Percentiles rank a stretch among this genome's conserved stretches.
Conservation (phyloP, 2,888 invertebrate genomes). For the Heliothis peltigera region DNA sequence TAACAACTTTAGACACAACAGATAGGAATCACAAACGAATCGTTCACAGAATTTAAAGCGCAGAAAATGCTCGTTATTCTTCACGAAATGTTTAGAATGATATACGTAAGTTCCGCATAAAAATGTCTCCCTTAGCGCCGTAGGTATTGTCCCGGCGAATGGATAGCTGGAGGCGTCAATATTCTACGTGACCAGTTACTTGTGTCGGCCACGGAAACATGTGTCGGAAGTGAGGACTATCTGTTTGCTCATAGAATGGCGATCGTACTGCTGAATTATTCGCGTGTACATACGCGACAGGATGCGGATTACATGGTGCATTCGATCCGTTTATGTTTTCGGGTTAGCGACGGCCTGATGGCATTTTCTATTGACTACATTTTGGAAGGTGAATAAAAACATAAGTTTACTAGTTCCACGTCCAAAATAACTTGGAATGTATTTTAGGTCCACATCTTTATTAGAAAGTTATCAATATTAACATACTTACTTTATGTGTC, state of each 20-base stretch:
- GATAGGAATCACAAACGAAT: slow-evolving; percentile 44
- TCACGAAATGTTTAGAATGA: slow-evolving; percentile 63
- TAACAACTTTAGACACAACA: slow-evolving; percentile 24
- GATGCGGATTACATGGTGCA: slow-evolving; percentile 63
- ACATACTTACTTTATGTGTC: slow-evolving; percentile 9
- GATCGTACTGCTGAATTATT: slow-evolving; percentile 83
- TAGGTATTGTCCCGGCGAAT: slow-evolving; percentile 82
- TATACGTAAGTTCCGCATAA: slow-evolving; percentile 71
- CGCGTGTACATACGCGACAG: slow-evolving; percentile 70
- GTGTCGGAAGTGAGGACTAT: slow-evolving; percentile 89
- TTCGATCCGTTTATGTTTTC: slow-evolving; percentile 59
- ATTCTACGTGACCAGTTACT: slow-evolving; percentile 89
- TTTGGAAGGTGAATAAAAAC: not conserved
- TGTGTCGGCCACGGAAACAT: slow-evolving; percentile 86
- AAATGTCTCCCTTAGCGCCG: slow-evolving; percentile 74
- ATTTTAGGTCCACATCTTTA: not conserved
- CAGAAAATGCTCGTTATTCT: slow-evolving; percentile 59
- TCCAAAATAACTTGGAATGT: not conserved
- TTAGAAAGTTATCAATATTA: slow-evolving; percentile 8
- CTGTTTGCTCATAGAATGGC: slow-evolving; percentile 87
- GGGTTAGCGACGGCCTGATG: slow-evolving; percentile 1
- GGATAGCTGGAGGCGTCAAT: slow-evolving; percentile 88
- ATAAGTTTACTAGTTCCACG: too few species aligned
- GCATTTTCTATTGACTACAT: not conserved
- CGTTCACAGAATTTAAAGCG: slow-evolving; percentile 54